Percentiles rank a stretch among this genome's conserved stretches.
These are phyloP conservation scores for Thecocarcelia acutangulata DNA, from an alignment of 2,888 invertebrate species.

Conservation along the genomic window DNA sequence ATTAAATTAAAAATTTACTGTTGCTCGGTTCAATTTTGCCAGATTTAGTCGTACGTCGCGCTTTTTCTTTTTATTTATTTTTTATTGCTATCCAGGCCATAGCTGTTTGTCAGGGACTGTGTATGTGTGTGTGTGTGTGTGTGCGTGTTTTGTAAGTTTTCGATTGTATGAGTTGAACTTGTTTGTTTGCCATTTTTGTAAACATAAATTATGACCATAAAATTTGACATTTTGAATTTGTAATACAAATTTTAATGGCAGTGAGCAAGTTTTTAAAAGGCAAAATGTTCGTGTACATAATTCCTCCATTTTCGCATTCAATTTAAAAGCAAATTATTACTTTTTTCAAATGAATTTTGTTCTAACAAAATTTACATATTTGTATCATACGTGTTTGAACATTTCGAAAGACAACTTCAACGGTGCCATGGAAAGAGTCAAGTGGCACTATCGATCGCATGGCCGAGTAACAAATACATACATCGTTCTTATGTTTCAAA, in stretches of 20 bases:
- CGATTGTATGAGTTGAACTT: constrained; percentile 51
- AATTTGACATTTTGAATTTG: constrained; percentile 61
- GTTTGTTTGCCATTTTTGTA: constrained; percentile 46
- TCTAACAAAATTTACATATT: neutral
- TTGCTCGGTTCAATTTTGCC: constrained; percentile 42
- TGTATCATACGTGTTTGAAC: too few relatives aligned
- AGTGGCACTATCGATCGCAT: too few relatives aligned
- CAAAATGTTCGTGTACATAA: constrained; percentile 2
- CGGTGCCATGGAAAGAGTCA: too few relatives aligned
- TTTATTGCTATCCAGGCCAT: constrained; percentile 25
- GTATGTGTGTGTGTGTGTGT: too few relatives aligned
- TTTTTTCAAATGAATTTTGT: neutral
- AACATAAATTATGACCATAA: constrained; percentile 60
- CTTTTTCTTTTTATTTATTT: constrained; percentile 7
- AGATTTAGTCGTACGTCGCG: constrained; percentile 12
- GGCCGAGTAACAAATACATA: too few relatives aligned
- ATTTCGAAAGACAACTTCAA: too few relatives aligned
- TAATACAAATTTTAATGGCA: constrained; percentile 28
- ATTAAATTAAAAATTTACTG: constrained; percentile 60
- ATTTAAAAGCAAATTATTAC: constrained; percentile 6
- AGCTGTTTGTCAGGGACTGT: neutral
- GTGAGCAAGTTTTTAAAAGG: neutral
- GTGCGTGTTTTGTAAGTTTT: neutral
- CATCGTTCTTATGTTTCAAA: too few relatives aligned
- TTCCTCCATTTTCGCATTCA: neutral